Conservation (phyloP, 2,888 invertebrate genomes). For the Stenodera caucasica region DNA sequence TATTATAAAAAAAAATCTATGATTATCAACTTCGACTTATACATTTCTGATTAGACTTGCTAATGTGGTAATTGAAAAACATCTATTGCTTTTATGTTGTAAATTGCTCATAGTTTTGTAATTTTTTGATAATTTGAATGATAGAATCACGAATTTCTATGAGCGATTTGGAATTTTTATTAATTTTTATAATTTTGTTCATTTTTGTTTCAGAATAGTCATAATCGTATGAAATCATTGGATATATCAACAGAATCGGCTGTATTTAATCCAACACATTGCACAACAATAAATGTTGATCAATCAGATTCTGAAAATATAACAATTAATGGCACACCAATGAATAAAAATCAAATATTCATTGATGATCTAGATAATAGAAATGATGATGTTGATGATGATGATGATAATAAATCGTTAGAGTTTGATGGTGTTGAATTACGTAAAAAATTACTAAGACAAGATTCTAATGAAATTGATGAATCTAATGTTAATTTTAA, state of each 20-base stretch:
- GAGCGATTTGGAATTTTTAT: background rate
- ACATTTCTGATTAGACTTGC: background rate
- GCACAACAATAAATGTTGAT: conserved; percentile 44
- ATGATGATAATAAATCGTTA: conserved; percentile 19
- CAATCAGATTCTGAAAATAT: conserved; percentile 38
- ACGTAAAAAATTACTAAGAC: conserved; percentile 29
- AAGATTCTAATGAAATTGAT: conserved; percentile 43
- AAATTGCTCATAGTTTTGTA: background rate
- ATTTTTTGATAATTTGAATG: background rate
- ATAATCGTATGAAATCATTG: conserved; percentile 38
- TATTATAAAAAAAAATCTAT: no score
- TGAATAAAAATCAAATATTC: conserved; percentile 13
- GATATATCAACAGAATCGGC: conserved; percentile 36
- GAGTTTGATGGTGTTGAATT: conserved; percentile 19
- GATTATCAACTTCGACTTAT: no score
- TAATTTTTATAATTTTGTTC: background rate
- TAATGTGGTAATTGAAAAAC: background rate
- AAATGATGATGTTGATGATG: conserved; percentile 11
- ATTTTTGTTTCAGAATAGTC: conserved; percentile 45
- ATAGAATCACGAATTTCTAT: background rate
- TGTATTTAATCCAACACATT: conserved; percentile 35
- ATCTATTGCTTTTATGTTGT: background rate
- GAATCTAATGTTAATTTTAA: conserved; percentile 56
- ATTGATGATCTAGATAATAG: conserved; percentile 23
- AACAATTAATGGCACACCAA: conserved; percentile 40